Evolutionary conservation across 2,888 invertebrate genomes (phyloP).

Genomic region (Xestia xanthographa): DNA sequence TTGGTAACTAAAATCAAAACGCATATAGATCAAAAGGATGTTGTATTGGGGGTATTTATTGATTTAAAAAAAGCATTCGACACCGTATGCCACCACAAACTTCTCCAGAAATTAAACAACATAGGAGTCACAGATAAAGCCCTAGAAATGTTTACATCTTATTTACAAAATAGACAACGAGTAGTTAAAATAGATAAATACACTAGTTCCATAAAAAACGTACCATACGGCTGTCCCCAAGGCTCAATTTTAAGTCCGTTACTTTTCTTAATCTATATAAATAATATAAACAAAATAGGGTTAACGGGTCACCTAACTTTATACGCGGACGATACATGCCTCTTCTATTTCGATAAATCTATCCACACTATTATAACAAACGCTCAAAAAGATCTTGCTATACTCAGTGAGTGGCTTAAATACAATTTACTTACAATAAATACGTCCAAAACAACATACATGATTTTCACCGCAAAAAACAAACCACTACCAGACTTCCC

Average conservation of each 20-base stretch:
- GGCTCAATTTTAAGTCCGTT: constrained; percentile 9
- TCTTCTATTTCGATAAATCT: too few relatives aligned
- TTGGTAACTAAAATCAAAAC: neutral
- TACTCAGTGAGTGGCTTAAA: too few relatives aligned
- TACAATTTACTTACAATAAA: too few relatives aligned
- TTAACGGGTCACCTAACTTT: neutral
- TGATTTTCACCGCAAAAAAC: too few relatives aligned
- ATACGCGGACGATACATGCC: too few relatives aligned
- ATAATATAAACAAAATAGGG: constrained; percentile 5
- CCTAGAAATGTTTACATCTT: constrained; percentile 10
- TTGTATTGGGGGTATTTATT: neutral
- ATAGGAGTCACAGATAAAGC: neutral
- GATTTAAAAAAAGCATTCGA: neutral
- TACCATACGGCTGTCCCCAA: constrained; percentile 5
- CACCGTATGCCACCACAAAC: constrained; percentile 1
- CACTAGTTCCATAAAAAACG: constrained; percentile 12
- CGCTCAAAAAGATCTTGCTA: too few relatives aligned
- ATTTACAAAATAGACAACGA: neutral
- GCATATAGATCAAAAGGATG: neutral
- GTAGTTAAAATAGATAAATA: neutral
- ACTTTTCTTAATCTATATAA: constrained; percentile 6
- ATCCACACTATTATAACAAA: too few relatives aligned
- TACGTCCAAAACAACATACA: too few relatives aligned
- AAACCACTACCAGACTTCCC: too few relatives aligned
- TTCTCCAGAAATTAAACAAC: constrained; percentile 9